These are phyloP conservation scores for Saguinus midas DNA, from an alignment of 2,113 vertebrate genomes.

Conservation along the genomic window DNA sequence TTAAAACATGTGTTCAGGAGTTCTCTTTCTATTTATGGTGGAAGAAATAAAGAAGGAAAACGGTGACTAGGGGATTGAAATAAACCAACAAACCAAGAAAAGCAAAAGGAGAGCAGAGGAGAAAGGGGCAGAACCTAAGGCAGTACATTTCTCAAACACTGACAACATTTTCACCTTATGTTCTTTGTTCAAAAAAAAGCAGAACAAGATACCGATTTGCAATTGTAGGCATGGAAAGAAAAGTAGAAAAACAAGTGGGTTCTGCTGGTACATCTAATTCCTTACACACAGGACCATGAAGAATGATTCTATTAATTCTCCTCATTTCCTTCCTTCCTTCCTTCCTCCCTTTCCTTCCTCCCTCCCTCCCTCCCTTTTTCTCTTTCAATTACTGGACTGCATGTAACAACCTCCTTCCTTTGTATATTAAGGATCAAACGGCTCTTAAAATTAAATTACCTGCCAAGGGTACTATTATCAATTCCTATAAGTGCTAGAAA, in stretches of 20 bases:
- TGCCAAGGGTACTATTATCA: background rate
- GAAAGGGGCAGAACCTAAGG: background rate
- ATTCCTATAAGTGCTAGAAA: background rate
- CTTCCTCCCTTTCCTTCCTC: too few species aligned
- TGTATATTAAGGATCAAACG: background rate
- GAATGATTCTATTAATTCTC: background rate
- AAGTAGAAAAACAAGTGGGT: background rate
- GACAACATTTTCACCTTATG: background rate
- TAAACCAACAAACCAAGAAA: background rate
- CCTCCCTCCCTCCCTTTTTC: background rate
- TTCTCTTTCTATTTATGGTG: conserved; percentile 36
- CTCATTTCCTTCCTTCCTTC: background rate
- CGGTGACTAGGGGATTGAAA: background rate
- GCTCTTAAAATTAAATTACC: background rate
- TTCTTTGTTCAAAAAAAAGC: conserved; percentile 23
- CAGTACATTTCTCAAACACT: background rate
- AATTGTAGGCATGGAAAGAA: background rate
- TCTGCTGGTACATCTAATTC: background rate
- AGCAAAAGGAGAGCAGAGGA: background rate
- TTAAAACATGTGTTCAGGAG: background rate
- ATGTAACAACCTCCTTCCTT: fast-evolving
- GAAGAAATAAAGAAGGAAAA: background rate
- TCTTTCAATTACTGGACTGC: background rate
- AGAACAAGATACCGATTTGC: background rate
- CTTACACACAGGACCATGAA: background rate